A percentile compares a stretch with the other conserved stretches of the same genome.
Evolutionary conservation across 2,797 vertebrate species (phyloP).

Genomic region (Malurus splendens): DNA sequence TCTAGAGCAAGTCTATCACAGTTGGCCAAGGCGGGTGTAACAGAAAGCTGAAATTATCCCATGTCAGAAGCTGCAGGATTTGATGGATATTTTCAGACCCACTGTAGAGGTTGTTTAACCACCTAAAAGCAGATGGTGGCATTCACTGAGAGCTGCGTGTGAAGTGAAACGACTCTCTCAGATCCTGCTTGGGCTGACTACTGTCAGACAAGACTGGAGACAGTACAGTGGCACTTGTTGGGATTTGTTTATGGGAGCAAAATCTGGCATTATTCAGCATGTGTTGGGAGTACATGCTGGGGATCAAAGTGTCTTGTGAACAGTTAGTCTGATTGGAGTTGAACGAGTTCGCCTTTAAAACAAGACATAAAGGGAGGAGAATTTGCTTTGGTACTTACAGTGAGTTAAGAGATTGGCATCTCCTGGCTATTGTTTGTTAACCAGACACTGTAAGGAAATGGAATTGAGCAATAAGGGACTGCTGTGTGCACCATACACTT

Average conservation of each 20-base stretch:
- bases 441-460: background rate
- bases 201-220: background rate
- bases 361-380: background rate
- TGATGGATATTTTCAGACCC: background rate
- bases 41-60: background rate
- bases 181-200: background rate
- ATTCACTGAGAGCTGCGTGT: background rate
- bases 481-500: constrained; percentile 1
- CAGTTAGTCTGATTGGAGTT: background rate
- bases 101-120: background rate
- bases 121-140: constrained; percentile 8
- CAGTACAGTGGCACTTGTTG: background rate
- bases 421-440: constrained; percentile 22
- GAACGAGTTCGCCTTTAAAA: background rate
- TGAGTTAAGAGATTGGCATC: background rate
- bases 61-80: background rate
- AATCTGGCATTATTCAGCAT: background rate
- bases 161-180: background rate
- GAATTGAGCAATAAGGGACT: constrained; percentile 15
- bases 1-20: background rate
- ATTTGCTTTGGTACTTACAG: background rate
- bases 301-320: background rate
- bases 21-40: background rate
- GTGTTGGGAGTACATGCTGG: background rate
- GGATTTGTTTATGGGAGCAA: constrained; percentile 7